phyloP scores from a whole-genome alignment of 2,797 vertebrate genomes.

The Gambusia yucatana region DNA sequence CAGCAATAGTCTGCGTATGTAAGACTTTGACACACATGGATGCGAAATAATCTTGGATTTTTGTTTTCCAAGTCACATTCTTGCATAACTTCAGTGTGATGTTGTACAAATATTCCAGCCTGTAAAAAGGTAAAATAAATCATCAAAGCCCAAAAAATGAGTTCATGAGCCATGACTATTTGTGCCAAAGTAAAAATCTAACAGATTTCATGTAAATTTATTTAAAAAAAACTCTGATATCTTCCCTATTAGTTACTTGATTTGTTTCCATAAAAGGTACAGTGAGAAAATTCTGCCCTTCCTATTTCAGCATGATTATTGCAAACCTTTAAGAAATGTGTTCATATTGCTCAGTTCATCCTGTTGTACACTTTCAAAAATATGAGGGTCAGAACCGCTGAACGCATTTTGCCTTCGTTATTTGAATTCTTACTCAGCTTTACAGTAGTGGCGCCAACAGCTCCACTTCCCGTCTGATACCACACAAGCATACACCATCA shows the following conservation, averaged over 20 bases:
- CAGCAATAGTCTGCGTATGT: background rate
- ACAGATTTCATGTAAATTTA: background rate
- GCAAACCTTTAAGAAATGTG: background rate
- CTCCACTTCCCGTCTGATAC: constrained; percentile 52
- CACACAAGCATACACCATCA: constrained; percentile 51
- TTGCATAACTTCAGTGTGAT: background rate
- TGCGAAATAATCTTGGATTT: background rate
- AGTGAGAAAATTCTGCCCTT: background rate
- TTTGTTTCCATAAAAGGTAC: background rate
- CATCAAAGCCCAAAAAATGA: background rate
- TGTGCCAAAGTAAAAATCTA: background rate
- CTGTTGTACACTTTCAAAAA: background rate
- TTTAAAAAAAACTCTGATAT: background rate
- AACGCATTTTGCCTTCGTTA: constrained; percentile 2
- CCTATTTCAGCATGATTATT: background rate
- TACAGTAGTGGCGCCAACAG: constrained; percentile 38
- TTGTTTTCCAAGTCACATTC: background rate
- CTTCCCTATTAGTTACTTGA: background rate
- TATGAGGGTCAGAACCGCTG: constrained; percentile 6
- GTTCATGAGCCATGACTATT: background rate
- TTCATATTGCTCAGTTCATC: background rate
- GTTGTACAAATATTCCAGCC: background rate
- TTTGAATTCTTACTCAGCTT: constrained; percentile 11
- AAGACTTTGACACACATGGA: background rate
- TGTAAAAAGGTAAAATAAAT: background rate